Percentiles rank a stretch among this genome's conserved stretches.
These are phyloP conservation scores for Probosciger aterrimus DNA, from an alignment of 2,113 vertebrate species.

Conservation along the genomic window DNA sequence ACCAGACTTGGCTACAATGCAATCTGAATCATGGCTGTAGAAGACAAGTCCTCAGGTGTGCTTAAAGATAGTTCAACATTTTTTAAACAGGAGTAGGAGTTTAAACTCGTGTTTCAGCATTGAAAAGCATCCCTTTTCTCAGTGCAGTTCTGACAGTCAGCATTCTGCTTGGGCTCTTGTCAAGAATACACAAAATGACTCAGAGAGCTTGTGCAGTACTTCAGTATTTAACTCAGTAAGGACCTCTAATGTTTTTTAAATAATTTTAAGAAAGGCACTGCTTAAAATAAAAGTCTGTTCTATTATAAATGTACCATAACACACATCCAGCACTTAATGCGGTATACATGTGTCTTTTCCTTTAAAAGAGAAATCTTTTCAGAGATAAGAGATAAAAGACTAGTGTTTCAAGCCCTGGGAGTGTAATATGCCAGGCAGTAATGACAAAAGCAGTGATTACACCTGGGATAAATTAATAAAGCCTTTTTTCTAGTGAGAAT, in stretches of 20 bases:
- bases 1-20: neutral
- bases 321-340: neutral
- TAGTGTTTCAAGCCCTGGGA: neutral
- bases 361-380: neutral
- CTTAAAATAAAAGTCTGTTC: neutral
- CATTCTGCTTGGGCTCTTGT: neutral
- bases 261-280: neutral
- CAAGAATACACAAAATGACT: neutral
- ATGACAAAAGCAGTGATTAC: neutral
- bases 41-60: neutral
- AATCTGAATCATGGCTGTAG: accelerated
- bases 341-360: accelerated
- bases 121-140: neutral
- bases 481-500: neutral
- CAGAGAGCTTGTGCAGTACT: neutral
- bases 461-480: neutral
- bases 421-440: neutral
- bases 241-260: neutral
- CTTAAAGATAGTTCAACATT: neutral
- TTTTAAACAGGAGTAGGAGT: neutral
- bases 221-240: neutral
- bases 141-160: neutral
- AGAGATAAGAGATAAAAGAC: neutral
- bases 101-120: neutral
- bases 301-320: neutral